phyloP scores from a whole-genome alignment of 2,888 invertebrate genomes.

The Lasioglossum calceatum region DNA sequence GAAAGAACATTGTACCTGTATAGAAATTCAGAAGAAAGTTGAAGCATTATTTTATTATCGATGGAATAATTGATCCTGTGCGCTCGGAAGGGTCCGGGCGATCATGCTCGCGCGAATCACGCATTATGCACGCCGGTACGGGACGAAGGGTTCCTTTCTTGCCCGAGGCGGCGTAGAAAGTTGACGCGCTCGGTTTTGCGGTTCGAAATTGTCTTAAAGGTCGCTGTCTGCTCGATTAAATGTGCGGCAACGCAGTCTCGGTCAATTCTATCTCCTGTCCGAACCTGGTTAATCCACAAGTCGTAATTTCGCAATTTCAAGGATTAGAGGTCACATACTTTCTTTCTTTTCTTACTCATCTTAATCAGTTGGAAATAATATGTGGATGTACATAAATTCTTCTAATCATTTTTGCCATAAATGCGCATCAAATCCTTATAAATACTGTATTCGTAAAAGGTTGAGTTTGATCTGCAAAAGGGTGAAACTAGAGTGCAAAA shows the following conservation, averaged over 20 bases:
- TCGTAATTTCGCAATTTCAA: no score
- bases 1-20: not conserved
- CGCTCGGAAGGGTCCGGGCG: not conserved
- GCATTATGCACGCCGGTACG: conserved; percentile 25
- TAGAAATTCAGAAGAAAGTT: conserved; percentile 21
- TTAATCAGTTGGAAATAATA: no score
- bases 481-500: no score
- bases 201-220: conserved; percentile 57
- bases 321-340: no score
- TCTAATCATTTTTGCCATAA: no score
- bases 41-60: not conserved
- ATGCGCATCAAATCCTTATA: no score
- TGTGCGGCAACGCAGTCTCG: not conserved
- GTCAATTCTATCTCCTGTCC: not conserved
- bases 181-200: conserved; percentile 38
- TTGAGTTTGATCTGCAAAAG: no score
- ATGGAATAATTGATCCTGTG: not conserved
- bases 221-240: conserved; percentile 38
- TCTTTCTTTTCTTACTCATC: no score
- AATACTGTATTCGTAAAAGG: no score
- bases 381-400: no score
- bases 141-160: conserved; percentile 32
- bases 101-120: conserved; percentile 12
- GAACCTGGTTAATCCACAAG: not conserved
- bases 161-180: conserved; percentile 58